Base-by-base conservation (phyloP, 37 sponge, comb jelly and placozoan species). In the Halisarca cf. caerulea region DNA sequence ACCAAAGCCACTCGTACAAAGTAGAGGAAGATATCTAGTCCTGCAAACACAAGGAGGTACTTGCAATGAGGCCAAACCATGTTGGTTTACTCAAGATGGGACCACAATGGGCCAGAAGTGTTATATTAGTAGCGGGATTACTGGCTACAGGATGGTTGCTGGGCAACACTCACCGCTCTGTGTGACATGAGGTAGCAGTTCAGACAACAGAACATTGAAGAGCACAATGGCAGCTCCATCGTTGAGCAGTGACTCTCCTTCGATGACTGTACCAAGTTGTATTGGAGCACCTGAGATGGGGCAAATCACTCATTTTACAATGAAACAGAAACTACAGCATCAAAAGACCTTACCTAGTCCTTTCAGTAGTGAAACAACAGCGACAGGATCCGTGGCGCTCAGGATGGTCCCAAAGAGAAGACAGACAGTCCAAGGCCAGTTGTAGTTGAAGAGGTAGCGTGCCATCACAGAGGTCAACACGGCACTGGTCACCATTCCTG, bases 331-430 rank as follows among this genome's bases (percentile, higher is more conserved):
- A 45, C 34, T 7, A 73, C 27, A 8, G 84, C 21, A n/a, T 36
- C 6, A n/a, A 23, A 8, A 20, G 25, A 62, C 64, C 85, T 25
- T 86, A 89, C 94, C 95, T 59, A 91, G 23, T 15, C 89, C 95
- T 53, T 90, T 97, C 53, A 97, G 66, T 8, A 97, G 80, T 0
- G 94, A 90, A 21, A 97, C 94, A 0, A 97, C 94, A 44, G 97
- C 94, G 38, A 97, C 94, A 30, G 97, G 97, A 47, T 97, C 97
- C 20, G 97, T 97, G 33, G 97, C 97, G 88, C 94, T 94, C 74
- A 97, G 83, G 39, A 97, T 86, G 27, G 89, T 43, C 9, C 97
- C 97, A 83, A 97, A 90, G 82, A 90, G 71, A 61, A 97, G 41
- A 3, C 94, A 80, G 18, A 82, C 86, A 27, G 83, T 78, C 97